Evolutionary conservation across 2,797 vertebrate species (phyloP).

Genomic region (Borostomias antarcticus): DNA sequence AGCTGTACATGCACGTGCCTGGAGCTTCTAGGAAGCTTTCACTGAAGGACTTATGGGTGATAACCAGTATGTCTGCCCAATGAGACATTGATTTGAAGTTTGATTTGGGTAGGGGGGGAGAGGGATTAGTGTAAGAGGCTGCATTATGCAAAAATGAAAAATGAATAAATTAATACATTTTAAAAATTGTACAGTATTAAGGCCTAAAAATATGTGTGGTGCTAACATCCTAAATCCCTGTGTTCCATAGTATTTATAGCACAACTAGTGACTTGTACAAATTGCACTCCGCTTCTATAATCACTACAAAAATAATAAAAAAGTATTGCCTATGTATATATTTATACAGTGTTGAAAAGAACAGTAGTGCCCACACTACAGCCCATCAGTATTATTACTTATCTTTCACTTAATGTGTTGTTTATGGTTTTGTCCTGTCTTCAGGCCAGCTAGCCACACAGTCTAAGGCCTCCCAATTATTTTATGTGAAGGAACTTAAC

Average conservation of each 20-base stretch:
- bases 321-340: constrained; percentile 99
- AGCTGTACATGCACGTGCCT: constrained; percentile 97
- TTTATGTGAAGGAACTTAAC: constrained; percentile 91
- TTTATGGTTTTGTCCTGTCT: constrained; percentile 82
- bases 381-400: constrained; percentile 88
- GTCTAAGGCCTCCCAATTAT: constrained; percentile 89
- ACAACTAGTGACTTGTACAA: constrained; percentile 99
- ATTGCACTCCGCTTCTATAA: constrained; percentile 99
- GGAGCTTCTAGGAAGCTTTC: constrained; percentile 96
- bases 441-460: constrained; percentile 93
- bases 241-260: constrained; percentile 99
- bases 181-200: constrained; percentile 98
- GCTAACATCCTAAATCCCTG: constrained; percentile 95
- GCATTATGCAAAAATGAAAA: constrained; percentile 96
- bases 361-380: constrained; percentile 88
- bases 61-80: constrained; percentile 82
- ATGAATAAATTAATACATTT: constrained; percentile 80
- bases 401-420: constrained; percentile 81
- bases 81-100: constrained; percentile 83
- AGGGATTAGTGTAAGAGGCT: constrained; percentile 90
- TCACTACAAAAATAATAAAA: constrained; percentile 99
- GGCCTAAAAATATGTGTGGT: constrained; percentile 99
- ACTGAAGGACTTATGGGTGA: constrained; percentile 84
- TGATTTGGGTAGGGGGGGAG: constrained; percentile 68
- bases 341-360: constrained; percentile 96